Percentiles rank a stretch among this genome's conserved stretches.
phyloP scores from a whole-genome alignment of 2,113 vertebrate genomes.

The Colossoma macropomum region DNA sequence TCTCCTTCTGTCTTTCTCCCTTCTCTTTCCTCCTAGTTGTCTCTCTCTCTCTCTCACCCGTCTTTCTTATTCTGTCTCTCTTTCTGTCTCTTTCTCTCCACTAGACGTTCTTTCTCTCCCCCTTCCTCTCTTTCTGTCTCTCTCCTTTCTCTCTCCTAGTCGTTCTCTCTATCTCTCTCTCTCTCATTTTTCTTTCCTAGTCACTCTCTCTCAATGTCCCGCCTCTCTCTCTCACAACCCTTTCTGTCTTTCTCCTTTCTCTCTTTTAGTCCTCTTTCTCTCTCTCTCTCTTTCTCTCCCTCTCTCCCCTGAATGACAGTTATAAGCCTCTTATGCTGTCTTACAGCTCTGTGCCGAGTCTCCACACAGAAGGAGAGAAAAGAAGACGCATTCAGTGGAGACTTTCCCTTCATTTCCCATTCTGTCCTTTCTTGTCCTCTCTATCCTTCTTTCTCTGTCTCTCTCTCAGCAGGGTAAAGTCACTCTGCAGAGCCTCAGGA shows the following conservation, averaged over 20 bases:
- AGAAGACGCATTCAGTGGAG: conserved; percentile 38
- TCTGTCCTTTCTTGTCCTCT: conserved; percentile 18
- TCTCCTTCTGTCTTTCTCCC: background rate
- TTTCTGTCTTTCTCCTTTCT: no score
- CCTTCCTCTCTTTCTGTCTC: background rate
- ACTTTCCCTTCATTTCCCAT: conserved; percentile 37
- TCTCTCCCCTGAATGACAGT: conserved; percentile 43
- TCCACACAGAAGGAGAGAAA: conserved; percentile 28
- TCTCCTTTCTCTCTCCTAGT: no score
- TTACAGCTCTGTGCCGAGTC: conserved; percentile 15
- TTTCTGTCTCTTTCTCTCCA: background rate
- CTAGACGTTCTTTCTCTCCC: background rate
- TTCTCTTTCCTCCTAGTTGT: background rate
- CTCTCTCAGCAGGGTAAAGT: background rate
- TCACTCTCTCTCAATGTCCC: background rate
- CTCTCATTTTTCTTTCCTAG: no score
- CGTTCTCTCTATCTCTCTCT: background rate
- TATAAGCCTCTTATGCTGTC: conserved; percentile 48
- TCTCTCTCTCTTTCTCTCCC: conserved; percentile 18
- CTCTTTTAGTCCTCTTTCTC: background rate
- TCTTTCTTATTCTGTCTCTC: background rate
- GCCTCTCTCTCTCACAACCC: no score
- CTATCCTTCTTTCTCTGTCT: background rate
- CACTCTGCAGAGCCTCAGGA: no score
- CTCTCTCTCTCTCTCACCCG: no score